Base-by-base conservation (phyloP, 2,113 vertebrate species). In the Triplophysa tibetana region DNA sequence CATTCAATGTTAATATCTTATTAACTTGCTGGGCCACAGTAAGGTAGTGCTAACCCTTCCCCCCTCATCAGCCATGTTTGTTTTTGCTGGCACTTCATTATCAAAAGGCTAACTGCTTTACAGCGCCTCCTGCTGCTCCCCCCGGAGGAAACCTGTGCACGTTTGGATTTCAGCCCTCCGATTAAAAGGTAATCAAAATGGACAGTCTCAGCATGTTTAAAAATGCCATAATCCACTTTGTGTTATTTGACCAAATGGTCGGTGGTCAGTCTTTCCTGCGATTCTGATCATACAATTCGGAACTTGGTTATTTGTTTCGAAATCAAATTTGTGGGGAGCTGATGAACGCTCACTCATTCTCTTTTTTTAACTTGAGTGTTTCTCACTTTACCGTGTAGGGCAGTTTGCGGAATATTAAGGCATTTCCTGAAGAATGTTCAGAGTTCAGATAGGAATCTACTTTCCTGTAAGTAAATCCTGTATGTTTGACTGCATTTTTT, bases 121-220 rank as follows among this genome's bases (percentile, higher is more conserved):
- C 89, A 92, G 88, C 89, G 88, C 91, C 90, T 90, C 91, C 92
- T 90, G 90, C 89, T 91, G 91, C 91, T 91, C 79, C 85, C 85
- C 48, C 80, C 19, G 50, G 86, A 90, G 88, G 87, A 91, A 88
- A 88, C 77, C 79, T 74, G 81, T 75, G 70, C 62, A 65, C 78
- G 80, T 85, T 78, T 85, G 85, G 62, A 86, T 85, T 87, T 84
- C 82, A 86, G 74, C 43, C 66, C 78, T 84, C 74, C 87, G 88
- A 88, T 88, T 86, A 85, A 58, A 84, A 88, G 82, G 85, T 87
- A 88, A 87, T 84, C 85, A 85, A 41, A 77, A 78, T 23, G 63
- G 48, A 80, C 72, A 80, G 80, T 72, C 83, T 85, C 7, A 21
- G 64, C 65, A 75, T 81, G 66, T 84, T 77, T 72, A 33, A 79